Percentiles rank a stretch among this genome's conserved stretches.
Evolutionary conservation across 2,113 vertebrate species (phyloP).

Genomic region (Podarcis muralis): DNA sequence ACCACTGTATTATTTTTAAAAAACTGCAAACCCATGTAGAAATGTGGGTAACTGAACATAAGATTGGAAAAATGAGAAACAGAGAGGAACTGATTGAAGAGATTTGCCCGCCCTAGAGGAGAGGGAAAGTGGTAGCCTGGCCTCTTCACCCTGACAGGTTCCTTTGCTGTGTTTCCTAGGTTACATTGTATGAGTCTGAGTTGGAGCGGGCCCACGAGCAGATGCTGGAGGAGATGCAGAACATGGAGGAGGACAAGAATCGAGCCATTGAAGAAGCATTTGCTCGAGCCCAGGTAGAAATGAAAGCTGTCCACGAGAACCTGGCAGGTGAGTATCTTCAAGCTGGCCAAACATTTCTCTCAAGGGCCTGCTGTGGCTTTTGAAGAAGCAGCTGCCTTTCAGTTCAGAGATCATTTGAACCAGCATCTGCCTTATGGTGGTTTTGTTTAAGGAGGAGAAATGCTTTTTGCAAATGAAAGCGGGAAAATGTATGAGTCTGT

Average conservation of each 20-base stretch:
- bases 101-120: no score
- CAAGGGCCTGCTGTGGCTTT: no score
- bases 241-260: conserved; percentile 95
- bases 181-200: conserved; percentile 88
- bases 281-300: conserved; percentile 90
- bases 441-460: background rate
- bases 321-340: conserved; percentile 84
- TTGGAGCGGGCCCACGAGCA: conserved; percentile 87
- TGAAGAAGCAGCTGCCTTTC: background rate
- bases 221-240: conserved; percentile 93
- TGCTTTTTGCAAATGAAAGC: no score
- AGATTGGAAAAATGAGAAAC: no score
- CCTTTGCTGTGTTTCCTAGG: conserved; percentile 68
- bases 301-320: conserved; percentile 96
- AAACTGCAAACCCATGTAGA: no score
- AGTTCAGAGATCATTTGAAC: background rate
- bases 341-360: no score
- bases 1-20: no score
- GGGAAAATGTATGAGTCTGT: background rate
- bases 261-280: conserved; percentile 91
- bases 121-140: background rate
- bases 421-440: background rate
- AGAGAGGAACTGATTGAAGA: no score
- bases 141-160: background rate
- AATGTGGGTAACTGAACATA: no score